These are phyloP conservation scores for Cercopithecus petaurista DNA, from an alignment of 2,797 vertebrate genomes.

Conservation along the genomic window DNA sequence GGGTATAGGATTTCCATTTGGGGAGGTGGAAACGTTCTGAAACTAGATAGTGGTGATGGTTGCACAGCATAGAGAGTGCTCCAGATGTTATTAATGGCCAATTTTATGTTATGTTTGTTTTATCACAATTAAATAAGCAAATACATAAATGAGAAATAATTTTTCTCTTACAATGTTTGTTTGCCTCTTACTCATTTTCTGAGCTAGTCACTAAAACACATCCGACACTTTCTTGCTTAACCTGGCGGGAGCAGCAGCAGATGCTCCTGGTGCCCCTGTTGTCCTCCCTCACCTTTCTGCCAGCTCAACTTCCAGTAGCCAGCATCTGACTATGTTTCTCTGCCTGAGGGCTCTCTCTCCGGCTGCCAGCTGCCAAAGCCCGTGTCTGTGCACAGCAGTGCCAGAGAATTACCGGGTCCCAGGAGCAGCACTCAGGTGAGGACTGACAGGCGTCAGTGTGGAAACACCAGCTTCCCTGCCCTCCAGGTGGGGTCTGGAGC, in stretches of 20 bases:
- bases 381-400: background rate
- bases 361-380: background rate
- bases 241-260: background rate
- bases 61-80: background rate
- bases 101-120: background rate
- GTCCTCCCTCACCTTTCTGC: background rate
- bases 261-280: too few species aligned
- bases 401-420: background rate
- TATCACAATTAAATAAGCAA: background rate
- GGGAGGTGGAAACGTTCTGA: background rate
- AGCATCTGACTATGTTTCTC: too few species aligned
- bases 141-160: background rate
- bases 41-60: background rate
- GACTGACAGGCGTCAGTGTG: background rate
- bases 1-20: background rate
- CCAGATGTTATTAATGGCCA: background rate
- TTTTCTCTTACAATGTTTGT: background rate
- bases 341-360: background rate
- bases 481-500: background rate
- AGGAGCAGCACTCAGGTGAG: background rate
- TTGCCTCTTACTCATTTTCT: background rate
- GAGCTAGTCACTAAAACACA: fast-evolving
- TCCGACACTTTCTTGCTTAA: background rate
- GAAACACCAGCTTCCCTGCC: background rate
- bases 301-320: background rate